Evolutionary conservation across 1,140 invertebrate genomes (phyloP), one percentile per base, ranked within the genome.

Genomic region (Cydia splendana): DNA sequence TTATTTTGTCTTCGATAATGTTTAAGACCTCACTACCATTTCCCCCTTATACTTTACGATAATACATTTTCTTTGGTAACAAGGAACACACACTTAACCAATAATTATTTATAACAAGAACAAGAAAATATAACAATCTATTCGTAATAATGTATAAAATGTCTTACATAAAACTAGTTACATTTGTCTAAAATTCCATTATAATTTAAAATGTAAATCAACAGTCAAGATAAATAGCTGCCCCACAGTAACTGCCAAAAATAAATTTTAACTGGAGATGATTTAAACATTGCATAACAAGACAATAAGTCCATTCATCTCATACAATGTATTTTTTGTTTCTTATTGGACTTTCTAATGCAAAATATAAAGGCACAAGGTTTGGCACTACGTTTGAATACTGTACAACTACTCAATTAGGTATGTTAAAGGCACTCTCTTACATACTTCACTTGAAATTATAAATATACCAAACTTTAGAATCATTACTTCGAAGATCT

Each of bases 41-140:
- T 71, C 38, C 51, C 38, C 28, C 15, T 69, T 48, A 38, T 69
- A 71, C 67, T 42, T 42, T 71, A 71, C 34, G 18, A 71, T 85
- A 82, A 86, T 87, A 86, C 84, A 88, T 84, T 62, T 88, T 92
- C 89, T 93, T 93, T 93, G 91, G 91, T 91, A 93, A 93, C 91
- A 90, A 92, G 90, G 89, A 91, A 92, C 91, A 93, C 88, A 87
- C 90, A 85, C 83, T 88, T 88, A 87, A 88, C 85, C 87, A 90
- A 88, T 81, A 57, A 75, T 75, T 75, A 88, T 87, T 88, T 85
- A 89, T 87, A 93, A 93, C 90, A 90, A 91, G 87, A 92, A 92
- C 88, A 91, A 91, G 84, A 89, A 88, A 90, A 88, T 86, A 83
- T 91, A 92, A 91, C 90, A 91, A 92, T 85, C 81, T 88, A 86